Evolutionary conservation across 2,888 invertebrate species (phyloP).

Genomic region (Spilarctia lutea): DNA sequence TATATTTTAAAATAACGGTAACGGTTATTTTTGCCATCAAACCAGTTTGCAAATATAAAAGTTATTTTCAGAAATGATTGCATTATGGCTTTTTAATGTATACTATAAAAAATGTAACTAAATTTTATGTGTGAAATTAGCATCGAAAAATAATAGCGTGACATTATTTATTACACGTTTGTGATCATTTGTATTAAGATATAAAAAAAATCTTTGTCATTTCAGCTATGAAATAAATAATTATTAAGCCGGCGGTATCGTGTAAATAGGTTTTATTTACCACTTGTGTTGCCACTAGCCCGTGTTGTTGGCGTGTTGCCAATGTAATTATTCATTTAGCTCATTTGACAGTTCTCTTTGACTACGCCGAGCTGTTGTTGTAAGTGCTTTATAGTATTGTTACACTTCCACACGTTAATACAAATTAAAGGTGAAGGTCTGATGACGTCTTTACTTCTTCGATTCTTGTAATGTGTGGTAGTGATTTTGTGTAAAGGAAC

Average conservation of each 20-base stretch:
- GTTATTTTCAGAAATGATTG: background rate
- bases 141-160: constrained; percentile 4
- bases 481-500: background rate
- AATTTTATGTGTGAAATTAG: constrained; percentile 21
- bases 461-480: background rate
- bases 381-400: constrained; percentile 9
- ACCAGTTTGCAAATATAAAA: background rate
- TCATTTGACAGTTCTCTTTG: constrained; percentile 29
- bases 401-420: constrained; percentile 2
- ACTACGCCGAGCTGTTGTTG: constrained; percentile 14
- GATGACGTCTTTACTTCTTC: background rate
- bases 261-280: constrained; percentile 31
- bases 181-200: constrained; percentile 21
- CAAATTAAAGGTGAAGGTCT: background rate
- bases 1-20: too few relatives aligned
- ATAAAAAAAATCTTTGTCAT: constrained; percentile 23
- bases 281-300: constrained; percentile 25
- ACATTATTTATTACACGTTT: constrained; percentile 18
- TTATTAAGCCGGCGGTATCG: constrained; percentile 7
- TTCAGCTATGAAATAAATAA: constrained; percentile 23
- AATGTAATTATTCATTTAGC: constrained; percentile 36
- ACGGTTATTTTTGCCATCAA: background rate
- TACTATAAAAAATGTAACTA: background rate
- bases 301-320: constrained; percentile 32
- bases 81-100: background rate